phyloP scores from a whole-genome alignment of 1,140 invertebrate species.

The Drosophila malerkotliana region DNA sequence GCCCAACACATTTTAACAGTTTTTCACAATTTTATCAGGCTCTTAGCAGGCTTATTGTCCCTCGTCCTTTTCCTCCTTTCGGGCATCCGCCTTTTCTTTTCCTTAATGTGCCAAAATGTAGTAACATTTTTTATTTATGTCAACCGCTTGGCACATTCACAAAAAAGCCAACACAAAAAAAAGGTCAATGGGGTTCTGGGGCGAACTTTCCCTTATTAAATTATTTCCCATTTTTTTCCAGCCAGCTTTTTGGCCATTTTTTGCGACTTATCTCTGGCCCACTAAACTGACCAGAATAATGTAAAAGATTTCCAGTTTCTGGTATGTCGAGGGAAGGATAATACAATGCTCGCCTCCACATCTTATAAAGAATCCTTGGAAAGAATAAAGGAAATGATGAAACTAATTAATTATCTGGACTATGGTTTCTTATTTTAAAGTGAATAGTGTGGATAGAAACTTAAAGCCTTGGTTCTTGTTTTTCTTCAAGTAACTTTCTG shows the following conservation, averaged over 20 bases:
- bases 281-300: slow-evolving; percentile 58
- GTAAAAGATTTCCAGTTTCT: slow-evolving; percentile 8
- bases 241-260: slow-evolving; percentile 10
- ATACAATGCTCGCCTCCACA: not conserved
- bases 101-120: slow-evolving; percentile 71
- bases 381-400: not conserved
- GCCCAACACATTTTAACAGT: slow-evolving; percentile 58
- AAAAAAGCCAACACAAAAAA: slow-evolving; percentile 12
- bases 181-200: slow-evolving; percentile 60
- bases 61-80: not conserved
- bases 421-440: not conserved
- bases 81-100: slow-evolving; percentile 32
- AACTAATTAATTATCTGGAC: not conserved
- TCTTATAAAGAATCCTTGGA: not conserved
- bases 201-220: slow-evolving; percentile 66
- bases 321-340: slow-evolving; percentile 2
- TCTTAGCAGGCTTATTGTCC: slow-evolving; percentile 32
- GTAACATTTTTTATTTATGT: slow-evolving; percentile 76
- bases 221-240: slow-evolving; percentile 56
- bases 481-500: slow-evolving; percentile 32
- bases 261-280: slow-evolving; percentile 48
- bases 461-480: not conserved
- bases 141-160: slow-evolving; percentile 43
- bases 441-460: not conserved
- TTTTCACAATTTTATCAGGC: slow-evolving; percentile 67